Evolutionary conservation across 2,888 invertebrate species (phyloP).

Genomic region (Blastobasis adustella): DNA sequence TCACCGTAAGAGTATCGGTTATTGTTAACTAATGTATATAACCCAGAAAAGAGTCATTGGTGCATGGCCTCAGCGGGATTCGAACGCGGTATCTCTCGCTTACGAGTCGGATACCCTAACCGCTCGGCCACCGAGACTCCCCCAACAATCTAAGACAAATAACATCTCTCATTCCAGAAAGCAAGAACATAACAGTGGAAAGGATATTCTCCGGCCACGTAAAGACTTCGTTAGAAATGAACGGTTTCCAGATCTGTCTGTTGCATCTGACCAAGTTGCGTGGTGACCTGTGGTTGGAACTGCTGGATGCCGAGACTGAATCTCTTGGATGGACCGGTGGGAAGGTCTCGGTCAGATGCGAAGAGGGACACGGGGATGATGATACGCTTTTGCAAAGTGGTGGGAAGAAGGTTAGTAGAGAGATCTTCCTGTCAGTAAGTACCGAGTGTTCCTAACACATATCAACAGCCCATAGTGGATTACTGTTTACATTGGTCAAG

Average conservation of each 20-base stretch:
- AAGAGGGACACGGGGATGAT: conserved; percentile 32
- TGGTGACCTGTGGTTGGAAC: conserved; percentile 61
- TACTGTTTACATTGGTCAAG: too few relatives aligned
- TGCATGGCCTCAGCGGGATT: too few relatives aligned
- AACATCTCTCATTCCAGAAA: conserved; percentile 31
- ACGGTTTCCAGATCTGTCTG: conserved; percentile 84
- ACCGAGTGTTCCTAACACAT: too few relatives aligned
- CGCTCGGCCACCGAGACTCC: too few relatives aligned
- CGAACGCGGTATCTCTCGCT: too few relatives aligned
- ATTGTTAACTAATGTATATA: too few relatives aligned
- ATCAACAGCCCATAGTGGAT: too few relatives aligned
- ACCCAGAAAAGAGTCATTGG: too few relatives aligned
- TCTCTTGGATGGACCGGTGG: conserved; percentile 76
- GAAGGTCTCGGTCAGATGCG: conserved; percentile 37
- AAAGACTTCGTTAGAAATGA: conserved; percentile 86
- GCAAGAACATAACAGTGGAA: conserved; percentile 55
- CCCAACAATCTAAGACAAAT: too few relatives aligned
- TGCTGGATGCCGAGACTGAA: conserved; percentile 73
- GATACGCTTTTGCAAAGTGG: conserved; percentile 34
- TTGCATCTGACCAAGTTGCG: conserved; percentile 66
- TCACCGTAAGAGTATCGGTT: too few relatives aligned
- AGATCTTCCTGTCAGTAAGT: not conserved
- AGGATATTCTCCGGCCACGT: conserved; percentile 75
- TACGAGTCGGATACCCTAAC: too few relatives aligned
- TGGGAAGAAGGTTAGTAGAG: conserved; percentile 34